Base-by-base conservation (phyloP, 2,888 invertebrate species). In the Drosophila neotestacea region DNA sequence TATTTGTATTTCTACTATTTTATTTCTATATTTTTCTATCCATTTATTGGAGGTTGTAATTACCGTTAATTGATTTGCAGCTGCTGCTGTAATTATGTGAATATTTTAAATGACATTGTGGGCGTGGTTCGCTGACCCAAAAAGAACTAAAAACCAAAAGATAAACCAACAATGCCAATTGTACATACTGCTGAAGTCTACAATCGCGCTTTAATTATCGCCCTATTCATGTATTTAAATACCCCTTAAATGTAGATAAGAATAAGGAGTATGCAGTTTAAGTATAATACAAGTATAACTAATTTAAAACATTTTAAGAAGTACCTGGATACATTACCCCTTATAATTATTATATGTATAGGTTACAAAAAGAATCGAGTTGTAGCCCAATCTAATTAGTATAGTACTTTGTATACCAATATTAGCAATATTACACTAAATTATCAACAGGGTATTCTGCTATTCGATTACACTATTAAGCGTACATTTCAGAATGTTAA, bases 61-160 rank as follows among this genome's bases (percentile, higher is more conserved):
- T 78, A 79, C 39, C 47, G 55, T 50, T 79, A 81, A 79, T 82
- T 74, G 74, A 74, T 74, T 81, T 62, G 76, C 75, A 34, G 56
- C 52, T 63, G 54, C 50, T 59, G 47, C 51, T 55, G 61, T 56
- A 67, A 80, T 80, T 66, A 59, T 65, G n/a, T 41, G 36, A 55
- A 59, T 55, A 68, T 64, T 67, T 64, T 27, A 44, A 66, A 54
- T 38, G 38, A 38, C 44, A 30, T 22, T 16, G 36, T 51, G 55
- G 59, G 77, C 52, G 59, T 63, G 73, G 48, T n/a, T 0, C 50
- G 10, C n/a, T 73, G 70, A 34, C 56, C 54, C 34, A 39, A 39
- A 62, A 46, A 41, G n/a, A n/a, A 27, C 11, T 39, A 54, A 38
- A 58, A 44, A 46, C 1, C 27, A 34, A 41, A 27, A 1, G 32